Percentiles rank a stretch among this genome's conserved stretches.
These are phyloP conservation scores for Blastobasis lacticolella DNA, from an alignment of 2,888 invertebrate species.

Conservation along the genomic window DNA sequence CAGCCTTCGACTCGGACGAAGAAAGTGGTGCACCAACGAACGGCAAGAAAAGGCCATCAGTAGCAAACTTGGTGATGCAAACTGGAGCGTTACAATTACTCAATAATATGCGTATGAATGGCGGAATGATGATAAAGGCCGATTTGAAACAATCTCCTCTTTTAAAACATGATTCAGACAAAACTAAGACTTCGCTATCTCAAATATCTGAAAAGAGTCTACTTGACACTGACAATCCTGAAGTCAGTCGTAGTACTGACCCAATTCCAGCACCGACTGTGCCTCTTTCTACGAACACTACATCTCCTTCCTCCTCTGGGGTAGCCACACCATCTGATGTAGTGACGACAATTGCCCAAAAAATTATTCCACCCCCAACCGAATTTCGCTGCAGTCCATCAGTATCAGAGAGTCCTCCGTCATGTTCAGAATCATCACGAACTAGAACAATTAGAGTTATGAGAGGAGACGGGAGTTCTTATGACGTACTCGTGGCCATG, in stretches of 20 bases:
- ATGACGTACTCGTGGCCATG: conserved; percentile 84
- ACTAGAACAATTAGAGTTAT: conserved; percentile 71
- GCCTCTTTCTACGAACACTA: conserved; percentile 44
- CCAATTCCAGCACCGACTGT: conserved; percentile 42
- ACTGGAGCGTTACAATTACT: conserved; percentile 72
- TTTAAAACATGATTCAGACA: conserved; percentile 51
- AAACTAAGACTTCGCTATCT: conserved; percentile 66
- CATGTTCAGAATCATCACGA: conserved; percentile 68
- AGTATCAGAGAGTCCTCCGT: conserved; percentile 77
- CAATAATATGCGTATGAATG: conserved; percentile 71
- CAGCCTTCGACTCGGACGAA: conserved; percentile 96
- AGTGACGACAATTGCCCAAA: conserved; percentile 74
- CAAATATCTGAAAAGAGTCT: conserved; percentile 78
- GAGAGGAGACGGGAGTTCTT: conserved; percentile 77
- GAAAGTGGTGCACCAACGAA: conserved; percentile 81
- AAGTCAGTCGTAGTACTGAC: conserved; percentile 42
- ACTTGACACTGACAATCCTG: conserved; percentile 75
- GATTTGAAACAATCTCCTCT: conserved; percentile 48
- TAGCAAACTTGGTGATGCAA: conserved; percentile 81
- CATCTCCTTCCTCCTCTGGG: conserved; percentile 57
- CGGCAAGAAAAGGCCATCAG: conserved; percentile 76
- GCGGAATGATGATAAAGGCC: conserved; percentile 64
- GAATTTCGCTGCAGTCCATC: conserved; percentile 82
- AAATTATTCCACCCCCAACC: conserved; percentile 83
- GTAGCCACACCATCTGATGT: conserved; percentile 63